Evolutionary conservation across 2,113 vertebrate species (phyloP).

Genomic region (Aphyosemion australe): DNA sequence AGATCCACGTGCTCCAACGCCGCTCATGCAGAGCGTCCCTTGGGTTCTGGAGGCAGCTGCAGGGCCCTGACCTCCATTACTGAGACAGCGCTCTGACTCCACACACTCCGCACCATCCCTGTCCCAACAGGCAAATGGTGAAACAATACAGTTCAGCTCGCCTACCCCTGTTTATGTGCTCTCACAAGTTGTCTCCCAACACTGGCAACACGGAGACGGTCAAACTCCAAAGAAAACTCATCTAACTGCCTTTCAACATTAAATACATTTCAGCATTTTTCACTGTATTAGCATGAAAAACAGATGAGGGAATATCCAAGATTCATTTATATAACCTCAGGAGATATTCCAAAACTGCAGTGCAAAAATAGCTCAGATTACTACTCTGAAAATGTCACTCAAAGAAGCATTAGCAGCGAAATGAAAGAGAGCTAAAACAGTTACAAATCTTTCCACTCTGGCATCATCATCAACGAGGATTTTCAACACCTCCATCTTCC

Average conservation of each 20-base stretch:
- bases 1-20: background rate
- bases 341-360: too few relatives aligned
- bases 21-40: slow-evolving; percentile 31
- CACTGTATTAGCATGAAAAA: too few relatives aligned
- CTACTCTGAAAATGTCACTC: too few relatives aligned
- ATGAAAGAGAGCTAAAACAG: too few relatives aligned
- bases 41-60: slow-evolving; percentile 32
- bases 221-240: background rate
- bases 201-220: background rate
- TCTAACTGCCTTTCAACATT: background rate
- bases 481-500: too few relatives aligned
- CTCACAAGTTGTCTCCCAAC: background rate
- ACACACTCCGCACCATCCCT: slow-evolving; percentile 15
- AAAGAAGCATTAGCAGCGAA: too few relatives aligned
- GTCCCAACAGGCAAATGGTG: slow-evolving; percentile 14
- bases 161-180: background rate
- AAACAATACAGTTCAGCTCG: slow-evolving; percentile 22
- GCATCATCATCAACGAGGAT: too few relatives aligned
- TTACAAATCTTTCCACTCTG: too few relatives aligned
- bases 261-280: too few relatives aligned
- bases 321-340: too few relatives aligned
- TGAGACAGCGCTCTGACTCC: slow-evolving; percentile 31
- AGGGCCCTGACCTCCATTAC: slow-evolving; percentile 61
- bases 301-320: too few relatives aligned
- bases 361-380: too few relatives aligned